Percentiles rank a stretch among this genome's conserved stretches.
These are phyloP conservation scores for Leptinotarsa rubiginosa DNA, from an alignment of 2,888 invertebrate genomes.

Conservation along the genomic window DNA sequence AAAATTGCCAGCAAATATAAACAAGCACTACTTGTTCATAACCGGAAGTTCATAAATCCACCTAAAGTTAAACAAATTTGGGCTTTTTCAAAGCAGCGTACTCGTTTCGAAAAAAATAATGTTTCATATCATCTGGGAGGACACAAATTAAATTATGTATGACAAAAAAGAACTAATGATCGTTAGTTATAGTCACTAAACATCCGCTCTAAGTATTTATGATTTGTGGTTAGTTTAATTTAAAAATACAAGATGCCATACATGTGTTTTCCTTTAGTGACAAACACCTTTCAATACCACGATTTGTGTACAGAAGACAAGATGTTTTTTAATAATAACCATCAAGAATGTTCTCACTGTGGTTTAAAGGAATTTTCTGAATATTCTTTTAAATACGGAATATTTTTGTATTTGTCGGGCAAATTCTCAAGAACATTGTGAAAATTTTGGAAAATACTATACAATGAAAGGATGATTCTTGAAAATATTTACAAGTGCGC, in stretches of 20 bases:
- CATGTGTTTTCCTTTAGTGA: conserved; percentile 2
- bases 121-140: background rate
- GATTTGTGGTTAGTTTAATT: conserved; percentile 14
- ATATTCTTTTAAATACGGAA: too few species aligned
- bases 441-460: too few species aligned
- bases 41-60: too few species aligned
- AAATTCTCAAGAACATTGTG: background rate
- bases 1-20: too few species aligned
- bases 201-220: conserved; percentile 9
- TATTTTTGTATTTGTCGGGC: background rate
- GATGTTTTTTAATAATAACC: too few species aligned
- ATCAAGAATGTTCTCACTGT: too few species aligned
- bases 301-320: background rate
- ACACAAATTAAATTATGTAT: conserved; percentile 5
- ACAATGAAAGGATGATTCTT: too few species aligned
- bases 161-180: conserved; percentile 2
- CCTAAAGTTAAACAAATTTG: too few species aligned
- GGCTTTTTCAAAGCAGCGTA: background rate
- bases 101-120: background rate
- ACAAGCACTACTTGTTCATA: too few species aligned
- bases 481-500: too few species aligned
- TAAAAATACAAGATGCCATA: conserved; percentile 8
- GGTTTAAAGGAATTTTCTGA: too few species aligned
- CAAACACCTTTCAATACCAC: conserved; percentile 5
- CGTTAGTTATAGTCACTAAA: conserved; percentile 11